Base-by-base conservation (phyloP, 2,113 vertebrate species). In the Rhynchomys soricoides region DNA sequence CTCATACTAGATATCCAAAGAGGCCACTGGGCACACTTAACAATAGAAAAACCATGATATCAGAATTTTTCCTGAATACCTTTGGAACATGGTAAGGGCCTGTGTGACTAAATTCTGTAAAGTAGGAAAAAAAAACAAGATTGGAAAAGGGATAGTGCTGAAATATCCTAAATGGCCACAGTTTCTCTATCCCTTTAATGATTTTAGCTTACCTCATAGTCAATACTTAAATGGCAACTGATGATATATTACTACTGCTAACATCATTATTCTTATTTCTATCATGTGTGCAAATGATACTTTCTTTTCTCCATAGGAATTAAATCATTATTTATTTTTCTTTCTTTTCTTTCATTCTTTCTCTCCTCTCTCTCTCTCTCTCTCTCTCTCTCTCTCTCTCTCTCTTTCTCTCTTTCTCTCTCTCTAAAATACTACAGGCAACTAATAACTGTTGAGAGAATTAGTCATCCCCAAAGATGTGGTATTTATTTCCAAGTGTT, bases 1-100 rank as follows among this genome's bases (percentile, higher is more conserved):
- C 99, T 98, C 96, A 97, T 98, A 34, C 98, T 99, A 98, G 75
- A 98, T 96, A 45, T 98, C 98, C 96, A 92, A 93, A 88, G 98
- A 99, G 94, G 98, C 34, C 96, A n/a, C 95, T 97, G 70, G 96
- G 96, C 98, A 90, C 97, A 97, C 0, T 98, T 91, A 97, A 98
- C 10, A 83, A 93, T 40, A 97, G 95, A 37, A 98, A 98, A 98
- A 98, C 98, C 77, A 48, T 78, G 45, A 83, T 40, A 91, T 57
- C 31, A 89, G 57, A 62, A 83, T 13, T 83, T 43, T 31, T 43
- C 55, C 43, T 62, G 15, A 24, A 43, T 83, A 16, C 3, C 13
- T 29, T 55, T 55, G 77, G n/a, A 16, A n/a, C 3, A 62, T 29
- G 24, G 0, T 40, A 57, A 83, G 24, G 24, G 3, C 26, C 62